Evolutionary conservation across 2,797 vertebrate genomes (phyloP).

Genomic region (Hyperoplus lanceolatus): DNA sequence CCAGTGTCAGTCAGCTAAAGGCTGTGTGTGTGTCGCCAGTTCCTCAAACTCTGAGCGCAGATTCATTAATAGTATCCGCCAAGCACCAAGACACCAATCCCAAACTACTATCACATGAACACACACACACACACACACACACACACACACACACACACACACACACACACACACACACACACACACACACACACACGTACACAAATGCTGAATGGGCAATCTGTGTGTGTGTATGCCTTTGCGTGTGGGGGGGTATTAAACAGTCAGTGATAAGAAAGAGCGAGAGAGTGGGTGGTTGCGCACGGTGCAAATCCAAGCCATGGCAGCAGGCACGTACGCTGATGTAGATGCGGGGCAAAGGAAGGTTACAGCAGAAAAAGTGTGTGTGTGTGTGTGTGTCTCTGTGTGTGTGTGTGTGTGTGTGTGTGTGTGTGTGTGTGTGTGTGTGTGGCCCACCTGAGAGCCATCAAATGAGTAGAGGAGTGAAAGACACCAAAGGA

Average conservation of each 20-base stretch:
- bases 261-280: slow-evolving; percentile 61
- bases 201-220: slow-evolving; percentile 70
- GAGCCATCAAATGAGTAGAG: slow-evolving; percentile 48
- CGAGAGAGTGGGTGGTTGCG: slow-evolving; percentile 52
- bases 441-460: slow-evolving; percentile 44
- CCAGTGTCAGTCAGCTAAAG: slow-evolving; percentile 43
- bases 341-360: slow-evolving; percentile 60
- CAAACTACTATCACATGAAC: not conserved
- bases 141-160: slow-evolving; percentile 19
- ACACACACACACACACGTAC: slow-evolving; percentile 15
- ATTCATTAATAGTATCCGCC: slow-evolving; percentile 67
- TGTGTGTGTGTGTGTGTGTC: slow-evolving; percentile 1
- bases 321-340: slow-evolving; percentile 40
- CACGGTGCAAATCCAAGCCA: slow-evolving; percentile 49
- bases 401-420: slow-evolving; percentile 1
- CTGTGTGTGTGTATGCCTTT: slow-evolving; percentile 41
- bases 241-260: slow-evolving; percentile 52
- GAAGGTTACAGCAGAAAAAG: slow-evolving; percentile 57
- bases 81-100: slow-evolving; percentile 44
- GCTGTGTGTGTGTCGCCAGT: slow-evolving; percentile 30
- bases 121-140: slow-evolving; percentile 11
- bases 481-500: slow-evolving; percentile 57
- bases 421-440: slow-evolving; percentile 20
- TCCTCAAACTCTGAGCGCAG: slow-evolving; percentile 52
- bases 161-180: not conserved